Conservation (phyloP, 2,797 vertebrate species). For the Enteromius mattozi region DNA sequence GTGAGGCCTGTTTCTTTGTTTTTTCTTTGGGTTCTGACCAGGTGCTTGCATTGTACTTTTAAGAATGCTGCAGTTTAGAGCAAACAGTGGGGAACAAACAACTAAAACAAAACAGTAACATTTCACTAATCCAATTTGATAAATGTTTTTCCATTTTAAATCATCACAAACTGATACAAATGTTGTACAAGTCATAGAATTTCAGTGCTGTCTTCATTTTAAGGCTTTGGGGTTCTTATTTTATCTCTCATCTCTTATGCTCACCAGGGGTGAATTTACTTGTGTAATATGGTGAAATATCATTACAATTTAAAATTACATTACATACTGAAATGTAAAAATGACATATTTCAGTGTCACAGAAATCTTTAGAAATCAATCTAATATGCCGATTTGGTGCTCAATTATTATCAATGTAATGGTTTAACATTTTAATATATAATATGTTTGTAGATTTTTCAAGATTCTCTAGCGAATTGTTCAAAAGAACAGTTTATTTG, state of each 20-base stretch:
- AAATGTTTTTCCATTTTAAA: not conserved
- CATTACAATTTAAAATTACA: too few relatives aligned
- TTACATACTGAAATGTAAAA: not conserved
- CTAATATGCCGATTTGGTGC: not conserved
- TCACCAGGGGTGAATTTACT: not conserved
- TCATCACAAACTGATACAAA: not conserved
- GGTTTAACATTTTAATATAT: not conserved
- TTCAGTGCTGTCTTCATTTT: not conserved
- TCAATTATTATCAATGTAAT: not conserved
- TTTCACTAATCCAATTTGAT: not conserved
- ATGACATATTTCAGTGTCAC: not conserved
- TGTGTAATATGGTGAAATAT: too few relatives aligned
- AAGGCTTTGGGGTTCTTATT: not conserved
- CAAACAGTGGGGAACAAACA: not conserved
- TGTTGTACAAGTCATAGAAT: not conserved
- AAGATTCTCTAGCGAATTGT: not conserved
- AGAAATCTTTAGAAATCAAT: not conserved
- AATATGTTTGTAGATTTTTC: not conserved
- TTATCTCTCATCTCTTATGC: not conserved
- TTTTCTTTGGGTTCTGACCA: slow-evolving; percentile 1
- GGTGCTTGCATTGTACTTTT: slow-evolving; percentile 1
- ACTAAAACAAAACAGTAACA: not conserved
- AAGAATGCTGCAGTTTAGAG: not conserved
- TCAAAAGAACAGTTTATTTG: not conserved
- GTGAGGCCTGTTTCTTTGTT: not conserved